Evolutionary conservation across 1,140 invertebrate species (phyloP).

Genomic region (Tribolium madens): DNA sequence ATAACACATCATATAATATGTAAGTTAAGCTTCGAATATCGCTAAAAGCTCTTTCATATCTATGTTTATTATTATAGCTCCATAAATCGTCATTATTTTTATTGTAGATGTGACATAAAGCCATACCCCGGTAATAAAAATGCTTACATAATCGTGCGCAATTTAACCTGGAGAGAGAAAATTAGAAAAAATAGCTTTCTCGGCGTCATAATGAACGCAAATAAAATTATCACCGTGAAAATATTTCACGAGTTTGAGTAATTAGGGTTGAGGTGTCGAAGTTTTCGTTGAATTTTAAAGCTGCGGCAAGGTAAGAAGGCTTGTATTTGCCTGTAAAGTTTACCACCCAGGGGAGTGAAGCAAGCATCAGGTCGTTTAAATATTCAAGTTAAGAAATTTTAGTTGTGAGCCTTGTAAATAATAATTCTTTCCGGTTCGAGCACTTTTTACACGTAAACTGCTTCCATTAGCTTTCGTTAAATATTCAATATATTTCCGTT

Average conservation of each 20-base stretch:
- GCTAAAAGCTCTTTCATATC: neutral
- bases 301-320: slow-evolving; percentile 22
- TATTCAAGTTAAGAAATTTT: slow-evolving; percentile 54
- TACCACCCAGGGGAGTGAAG: slow-evolving; percentile 34
- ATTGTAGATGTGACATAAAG: neutral
- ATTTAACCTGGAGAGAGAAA: too few relatives aligned
- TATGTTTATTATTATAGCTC: slow-evolving; percentile 2
- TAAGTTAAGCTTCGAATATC: too few relatives aligned
- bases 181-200: too few relatives aligned
- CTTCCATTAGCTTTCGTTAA: slow-evolving; percentile 52
- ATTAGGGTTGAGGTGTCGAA: slow-evolving; percentile 7
- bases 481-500: slow-evolving; percentile 48
- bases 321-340: slow-evolving; percentile 47
- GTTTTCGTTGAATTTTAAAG: slow-evolving; percentile 32
- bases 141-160: neutral
- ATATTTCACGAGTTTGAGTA: slow-evolving; percentile 10
- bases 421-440: slow-evolving; percentile 44
- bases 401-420: slow-evolving; percentile 47
- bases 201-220: neutral
- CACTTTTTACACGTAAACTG: slow-evolving; percentile 44
- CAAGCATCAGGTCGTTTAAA: slow-evolving; percentile 48
- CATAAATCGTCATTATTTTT: slow-evolving; percentile 15
- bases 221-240: slow-evolving; percentile 5
- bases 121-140: neutral
- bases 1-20: too few relatives aligned